Base-by-base conservation (phyloP, 2,888 invertebrate genomes). In the Sminthurinus aureus region DNA sequence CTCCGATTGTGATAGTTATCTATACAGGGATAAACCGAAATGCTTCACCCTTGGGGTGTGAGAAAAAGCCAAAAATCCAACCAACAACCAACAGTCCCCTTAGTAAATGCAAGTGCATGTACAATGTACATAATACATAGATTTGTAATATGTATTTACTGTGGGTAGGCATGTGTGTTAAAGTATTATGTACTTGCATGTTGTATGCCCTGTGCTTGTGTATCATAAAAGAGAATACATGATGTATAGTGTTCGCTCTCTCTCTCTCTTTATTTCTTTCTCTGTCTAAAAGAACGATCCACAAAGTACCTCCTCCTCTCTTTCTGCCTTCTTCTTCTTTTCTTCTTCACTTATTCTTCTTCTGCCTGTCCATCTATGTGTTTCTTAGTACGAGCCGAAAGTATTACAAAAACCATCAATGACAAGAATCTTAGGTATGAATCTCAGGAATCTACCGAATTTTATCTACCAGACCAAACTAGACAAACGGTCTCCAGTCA, bases 41-140 rank as follows among this genome's bases (percentile, higher is more conserved):
- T 84, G 84, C 84, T 85, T 87, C 86, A 84, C 87, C 83, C 79
- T 86, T 83, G 85, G 85, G 86, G 87, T 87, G 87, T 87, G 87
- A 87, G 87, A 79, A 79, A 79, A 66, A 71, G 67, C 79, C 66
- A 66, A 64, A 64, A 78, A 78, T 79, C 69, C 69, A 79, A 50
- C 69, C 51, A 18, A 51, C 1, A 69, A 8, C 75, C 18, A 75
- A 75, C 22, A 74, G 74, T 12, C 69, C 69, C 22, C 69, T 69
- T 22, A 11, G 22, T 20, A 20, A 15, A 69, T 22, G n/a, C 20
- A 69, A 69, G 50, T 24, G 74, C 12, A 75, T 26, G 75, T 75
- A 20, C 51, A 73, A 22, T 11, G n/a, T n/a, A 22, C 38, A 73
- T n/a, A 74, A n/a, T n/a, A n/a, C 74, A 74, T 6, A 22, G 13